phyloP scores from a whole-genome alignment of 2,113 vertebrate genomes.

The Corythornis madagascariensis region DNA sequence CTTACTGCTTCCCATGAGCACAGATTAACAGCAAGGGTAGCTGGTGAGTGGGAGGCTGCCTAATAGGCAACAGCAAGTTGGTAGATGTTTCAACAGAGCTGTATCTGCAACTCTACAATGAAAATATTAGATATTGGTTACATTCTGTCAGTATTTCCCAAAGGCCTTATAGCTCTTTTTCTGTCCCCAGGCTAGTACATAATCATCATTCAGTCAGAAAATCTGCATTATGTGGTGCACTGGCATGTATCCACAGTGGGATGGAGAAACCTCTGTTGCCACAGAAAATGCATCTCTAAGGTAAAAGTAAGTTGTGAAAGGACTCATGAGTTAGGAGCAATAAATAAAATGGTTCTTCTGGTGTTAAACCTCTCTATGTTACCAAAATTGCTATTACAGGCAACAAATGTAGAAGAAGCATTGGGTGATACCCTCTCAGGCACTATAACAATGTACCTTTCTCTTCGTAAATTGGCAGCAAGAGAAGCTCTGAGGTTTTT shows the following conservation, averaged over 20 bases:
- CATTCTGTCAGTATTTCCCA: background rate
- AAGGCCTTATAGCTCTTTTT: background rate
- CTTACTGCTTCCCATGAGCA: background rate
- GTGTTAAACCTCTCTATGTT: background rate
- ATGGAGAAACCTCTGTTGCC: background rate
- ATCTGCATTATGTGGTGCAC: background rate
- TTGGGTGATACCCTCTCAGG: background rate
- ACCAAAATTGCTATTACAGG: background rate
- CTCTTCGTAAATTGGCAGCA: background rate
- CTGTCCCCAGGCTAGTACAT: conserved; percentile 9
- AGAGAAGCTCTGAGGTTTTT: background rate
- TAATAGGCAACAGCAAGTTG: background rate
- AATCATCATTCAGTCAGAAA: background rate
- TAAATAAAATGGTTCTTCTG: background rate
- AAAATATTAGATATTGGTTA: conserved; percentile 2
- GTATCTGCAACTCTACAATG: background rate
- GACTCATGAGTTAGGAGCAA: background rate
- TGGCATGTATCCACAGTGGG: background rate
- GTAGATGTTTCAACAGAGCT: background rate
- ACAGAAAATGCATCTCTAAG: background rate
- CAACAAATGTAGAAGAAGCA: background rate
- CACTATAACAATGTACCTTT: background rate
- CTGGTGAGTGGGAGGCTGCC: background rate
- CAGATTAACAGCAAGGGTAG: background rate
- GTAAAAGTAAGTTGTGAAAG: background rate